phyloP scores from a whole-genome alignment of 2,797 vertebrate genomes.

The Chloroceryle inda region DNA sequence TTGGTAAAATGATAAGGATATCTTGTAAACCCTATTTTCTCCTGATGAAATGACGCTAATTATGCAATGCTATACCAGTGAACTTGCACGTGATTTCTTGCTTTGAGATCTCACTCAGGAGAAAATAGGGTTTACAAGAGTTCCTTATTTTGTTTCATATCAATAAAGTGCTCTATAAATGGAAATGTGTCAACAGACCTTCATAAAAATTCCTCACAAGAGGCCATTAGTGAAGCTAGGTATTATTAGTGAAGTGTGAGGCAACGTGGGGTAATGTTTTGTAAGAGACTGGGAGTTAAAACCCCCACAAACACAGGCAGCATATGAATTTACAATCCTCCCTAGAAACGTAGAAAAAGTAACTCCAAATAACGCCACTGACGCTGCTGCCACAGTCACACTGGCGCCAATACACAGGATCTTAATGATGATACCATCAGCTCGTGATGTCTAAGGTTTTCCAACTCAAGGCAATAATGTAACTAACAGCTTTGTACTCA shows the following conservation, averaged over 20 bases:
- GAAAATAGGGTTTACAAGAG: not conserved
- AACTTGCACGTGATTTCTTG: no score
- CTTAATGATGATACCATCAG: not conserved
- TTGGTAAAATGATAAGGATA: not conserved
- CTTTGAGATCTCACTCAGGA: not conserved
- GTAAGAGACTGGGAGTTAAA: not conserved
- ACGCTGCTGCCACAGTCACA: not conserved
- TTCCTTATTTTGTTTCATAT: not conserved
- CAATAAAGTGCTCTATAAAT: not conserved
- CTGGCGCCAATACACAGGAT: not conserved
- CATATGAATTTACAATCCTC: not conserved
- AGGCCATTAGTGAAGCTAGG: not conserved
- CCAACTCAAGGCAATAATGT: not conserved
- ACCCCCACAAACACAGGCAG: not conserved
- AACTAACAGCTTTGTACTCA: not conserved
- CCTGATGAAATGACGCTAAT: no score
- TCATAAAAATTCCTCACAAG: not conserved
- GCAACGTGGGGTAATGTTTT: fast-evolving
- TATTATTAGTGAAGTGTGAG: not conserved
- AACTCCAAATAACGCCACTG: not conserved
- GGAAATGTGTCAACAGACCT: not conserved
- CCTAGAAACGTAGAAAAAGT: not conserved
- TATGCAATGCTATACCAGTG: no score
- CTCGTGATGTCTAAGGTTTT: not conserved
- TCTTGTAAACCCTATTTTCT: no score